These are phyloP conservation scores for Beris morrisii DNA, from an alignment of 2,888 invertebrate species.

Conservation along the genomic window DNA sequence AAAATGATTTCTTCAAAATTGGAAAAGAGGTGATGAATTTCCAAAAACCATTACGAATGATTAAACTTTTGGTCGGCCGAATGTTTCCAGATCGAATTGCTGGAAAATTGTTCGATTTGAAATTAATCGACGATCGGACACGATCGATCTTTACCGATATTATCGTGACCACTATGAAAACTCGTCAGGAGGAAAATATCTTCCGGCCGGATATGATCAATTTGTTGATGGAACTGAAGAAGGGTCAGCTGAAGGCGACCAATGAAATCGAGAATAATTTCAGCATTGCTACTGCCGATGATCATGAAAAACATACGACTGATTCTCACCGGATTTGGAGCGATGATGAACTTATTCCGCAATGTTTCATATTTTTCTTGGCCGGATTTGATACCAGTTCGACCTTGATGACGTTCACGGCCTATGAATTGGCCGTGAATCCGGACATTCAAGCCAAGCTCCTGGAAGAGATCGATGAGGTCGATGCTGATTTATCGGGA, in stretches of 20 bases:
- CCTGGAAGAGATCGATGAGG: slow-evolving; percentile 57
- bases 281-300: slow-evolving; percentile 1
- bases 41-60: not conserved
- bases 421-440: slow-evolving; percentile 59
- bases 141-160: not conserved
- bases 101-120: slow-evolving; percentile 7
- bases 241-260: slow-evolving; percentile 1
- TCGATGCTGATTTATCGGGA: slow-evolving; percentile 47
- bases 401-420: slow-evolving; percentile 55
- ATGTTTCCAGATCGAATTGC: not conserved
- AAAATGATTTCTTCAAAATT: slow-evolving; percentile 59
- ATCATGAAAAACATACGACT: not conserved
- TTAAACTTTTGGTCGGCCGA: not conserved
- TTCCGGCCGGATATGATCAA: slow-evolving; percentile 26
- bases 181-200: not conserved
- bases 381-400: slow-evolving; percentile 58
- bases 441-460: slow-evolving; percentile 59
- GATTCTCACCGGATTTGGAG: slow-evolving; percentile 19
- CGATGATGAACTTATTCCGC: slow-evolving; percentile 41
- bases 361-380: slow-evolving; percentile 54
- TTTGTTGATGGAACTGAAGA: slow-evolving; percentile 14
- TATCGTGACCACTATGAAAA: not conserved
- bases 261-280: not conserved
- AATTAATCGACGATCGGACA: not conserved
- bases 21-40: slow-evolving; percentile 47